Conservation (phyloP, 1,140 invertebrate species). For the Trachymyrmex cornetzi region DNA sequence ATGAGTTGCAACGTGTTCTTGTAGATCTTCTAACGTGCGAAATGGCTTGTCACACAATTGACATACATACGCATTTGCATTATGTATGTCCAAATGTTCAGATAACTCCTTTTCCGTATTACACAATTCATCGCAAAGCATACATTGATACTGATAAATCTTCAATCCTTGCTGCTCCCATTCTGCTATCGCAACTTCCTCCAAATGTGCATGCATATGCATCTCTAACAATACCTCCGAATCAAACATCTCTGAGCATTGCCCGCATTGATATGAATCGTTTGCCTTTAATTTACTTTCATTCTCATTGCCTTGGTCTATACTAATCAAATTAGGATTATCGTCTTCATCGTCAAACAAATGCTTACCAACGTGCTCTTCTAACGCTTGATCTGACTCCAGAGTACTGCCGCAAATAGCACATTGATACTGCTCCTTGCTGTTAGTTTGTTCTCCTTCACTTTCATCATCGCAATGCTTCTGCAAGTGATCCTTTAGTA, state of each 20-base stretch:
- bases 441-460: conserved; percentile 78
- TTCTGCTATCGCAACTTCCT: conserved; percentile 81
- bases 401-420: conserved; percentile 82
- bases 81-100: conserved; percentile 81
- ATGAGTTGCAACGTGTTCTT: conserved; percentile 83
- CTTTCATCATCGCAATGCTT: conserved; percentile 84
- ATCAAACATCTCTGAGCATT: conserved; percentile 78
- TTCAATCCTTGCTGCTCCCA: conserved; percentile 80
- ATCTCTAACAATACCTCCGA: conserved; percentile 82
- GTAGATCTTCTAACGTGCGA: conserved; percentile 79
- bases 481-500: conserved; percentile 84
- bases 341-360: conserved; percentile 83
- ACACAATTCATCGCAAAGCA: conserved; percentile 82
- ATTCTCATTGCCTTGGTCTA: conserved; percentile 56
- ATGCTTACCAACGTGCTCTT: conserved; percentile 83
- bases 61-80: conserved; percentile 80
- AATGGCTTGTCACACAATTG: conserved; percentile 83
- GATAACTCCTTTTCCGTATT: conserved; percentile 76
- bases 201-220: conserved; percentile 82
- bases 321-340: conserved; percentile 83
- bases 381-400: conserved; percentile 80
- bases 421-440: conserved; percentile 82
- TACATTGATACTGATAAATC: conserved; percentile 62
- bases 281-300: conserved; percentile 49
- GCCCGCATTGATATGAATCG: conserved; percentile 75